Percentiles rank a stretch among this genome's conserved stretches.
These are phyloP conservation scores for Leuciscus waleckii DNA, from an alignment of 2,797 vertebrate species.

Conservation along the genomic window DNA sequence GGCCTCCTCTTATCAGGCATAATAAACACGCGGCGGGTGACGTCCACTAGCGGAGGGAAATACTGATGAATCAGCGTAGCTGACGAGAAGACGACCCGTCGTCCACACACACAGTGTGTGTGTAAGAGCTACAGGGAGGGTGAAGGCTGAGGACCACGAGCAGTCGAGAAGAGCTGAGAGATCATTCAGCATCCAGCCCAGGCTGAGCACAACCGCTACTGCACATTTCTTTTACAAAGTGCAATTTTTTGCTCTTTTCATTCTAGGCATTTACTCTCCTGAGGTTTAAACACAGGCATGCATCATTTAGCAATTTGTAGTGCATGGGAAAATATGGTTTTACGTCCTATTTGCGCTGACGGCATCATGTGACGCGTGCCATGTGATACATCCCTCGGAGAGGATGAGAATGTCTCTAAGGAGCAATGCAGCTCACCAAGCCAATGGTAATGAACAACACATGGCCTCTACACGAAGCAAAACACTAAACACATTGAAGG, in stretches of 20 bases:
- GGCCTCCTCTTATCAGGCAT: slow-evolving; percentile 45
- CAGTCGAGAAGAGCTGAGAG: neutral
- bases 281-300: neutral
- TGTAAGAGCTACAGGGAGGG: neutral
- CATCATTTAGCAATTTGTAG: neutral
- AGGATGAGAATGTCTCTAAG: neutral
- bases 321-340: slow-evolving; percentile 3
- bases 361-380: neutral
- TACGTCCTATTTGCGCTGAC: slow-evolving; percentile 13
- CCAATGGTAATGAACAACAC: slow-evolving; percentile 37
- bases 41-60: slow-evolving; percentile 14
- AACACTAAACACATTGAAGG: slow-evolving; percentile 22
- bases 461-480: neutral
- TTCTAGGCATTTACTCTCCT: neutral
- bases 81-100: neutral
- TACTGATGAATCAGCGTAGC: neutral
- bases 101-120: neutral
- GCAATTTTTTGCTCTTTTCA: neutral
- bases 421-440: neutral
- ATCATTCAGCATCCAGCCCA: neutral
- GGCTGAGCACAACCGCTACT: neutral
- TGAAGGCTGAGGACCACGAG: neutral
- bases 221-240: neutral
- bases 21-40: slow-evolving; percentile 33
- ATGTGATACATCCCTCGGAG: neutral